These are phyloP conservation scores for Sylvietta virens DNA, from an alignment of 2,113 vertebrate species.

Conservation along the genomic window DNA sequence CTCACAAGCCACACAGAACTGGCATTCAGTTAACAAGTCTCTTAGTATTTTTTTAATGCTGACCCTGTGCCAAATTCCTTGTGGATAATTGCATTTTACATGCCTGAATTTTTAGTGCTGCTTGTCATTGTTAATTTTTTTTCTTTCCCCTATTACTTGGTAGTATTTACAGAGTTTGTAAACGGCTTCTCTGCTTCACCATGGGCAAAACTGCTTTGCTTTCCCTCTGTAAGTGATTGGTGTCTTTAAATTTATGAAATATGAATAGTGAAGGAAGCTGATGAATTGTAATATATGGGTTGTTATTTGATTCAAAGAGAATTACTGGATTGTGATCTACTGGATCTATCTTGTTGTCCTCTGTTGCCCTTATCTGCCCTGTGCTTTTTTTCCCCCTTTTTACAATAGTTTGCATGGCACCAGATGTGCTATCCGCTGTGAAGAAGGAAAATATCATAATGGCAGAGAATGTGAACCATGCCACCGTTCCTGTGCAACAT, in stretches of 20 bases:
- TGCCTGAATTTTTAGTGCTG: not conserved
- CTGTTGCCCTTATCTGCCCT: not conserved
- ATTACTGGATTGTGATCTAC: not conserved
- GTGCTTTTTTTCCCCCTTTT: not conserved
- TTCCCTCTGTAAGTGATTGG: not conserved
- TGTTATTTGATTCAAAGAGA: not conserved
- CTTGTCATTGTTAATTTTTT: not conserved
- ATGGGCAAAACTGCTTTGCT: not conserved
- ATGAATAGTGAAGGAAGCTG: not conserved
- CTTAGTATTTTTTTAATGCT: not conserved
- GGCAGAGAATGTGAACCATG: constrained; percentile 88
- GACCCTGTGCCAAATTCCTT: not conserved
- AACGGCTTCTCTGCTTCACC: not conserved
- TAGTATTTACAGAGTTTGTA: not conserved
- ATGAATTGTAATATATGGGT: not conserved
- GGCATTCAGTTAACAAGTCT: not conserved
- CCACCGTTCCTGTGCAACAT: constrained; percentile 89
- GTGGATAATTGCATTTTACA: not conserved
- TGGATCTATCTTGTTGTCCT: not conserved
- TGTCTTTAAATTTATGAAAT: not conserved
- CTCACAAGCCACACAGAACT: not conserved
- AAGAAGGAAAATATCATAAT: constrained; percentile 87
- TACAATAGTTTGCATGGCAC: constrained; percentile 84
- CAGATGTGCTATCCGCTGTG: constrained; percentile 86
- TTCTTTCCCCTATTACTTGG: not conserved